Evolutionary conservation across 2,113 vertebrate genomes (phyloP), one percentile per base, ranked within the genome.

Genomic region (Zootoca vivipara): DNA sequence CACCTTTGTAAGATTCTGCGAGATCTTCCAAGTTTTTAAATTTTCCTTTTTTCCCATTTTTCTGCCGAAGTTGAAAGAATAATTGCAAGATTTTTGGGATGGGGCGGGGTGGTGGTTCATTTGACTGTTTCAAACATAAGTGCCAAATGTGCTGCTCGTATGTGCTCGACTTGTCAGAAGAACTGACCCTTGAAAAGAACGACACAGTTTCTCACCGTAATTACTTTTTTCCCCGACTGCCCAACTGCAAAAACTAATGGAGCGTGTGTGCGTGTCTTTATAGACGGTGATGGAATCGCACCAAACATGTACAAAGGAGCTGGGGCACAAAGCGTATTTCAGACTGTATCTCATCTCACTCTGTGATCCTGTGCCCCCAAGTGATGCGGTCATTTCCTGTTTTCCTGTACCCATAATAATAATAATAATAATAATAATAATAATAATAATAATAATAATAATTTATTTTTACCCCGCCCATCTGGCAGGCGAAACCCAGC

Each of bases 61-160:
- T 95, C 85, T 94, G 90, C 83, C 91, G 94, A 95, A 93, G 81
- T 90, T 92, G 90, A 94, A 74, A 93, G 90, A 94, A 92, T 92
- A 93, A 94, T 93, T 89, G 69, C 88, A 93, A 95, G 93, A 93
- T 91, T 89, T 89, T 70, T 93, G 9, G 92, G 92, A 91, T 94
- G 92, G 92, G 92, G 94, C 12, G 46, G 10, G 10, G 38, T 3
- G 38, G 38, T 38, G 38, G 92, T 62, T 91, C 81, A 85, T 89
- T 88, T 92, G 90, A 67, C 89, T 88, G 28, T 92, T 95, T 93
- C 88, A 88, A 88, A 86, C 91, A 1, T 84, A 94, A 93, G 72
- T 85, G 91, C n/a, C 83, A 91, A 93, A 85, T 64, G 70, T 69
- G 73, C 89, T 75, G 22, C 86, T 95, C 90, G 78, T 86, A 78